phyloP scores from a whole-genome alignment of 2,797 vertebrate genomes.

The Aythya fuligula region DNA sequence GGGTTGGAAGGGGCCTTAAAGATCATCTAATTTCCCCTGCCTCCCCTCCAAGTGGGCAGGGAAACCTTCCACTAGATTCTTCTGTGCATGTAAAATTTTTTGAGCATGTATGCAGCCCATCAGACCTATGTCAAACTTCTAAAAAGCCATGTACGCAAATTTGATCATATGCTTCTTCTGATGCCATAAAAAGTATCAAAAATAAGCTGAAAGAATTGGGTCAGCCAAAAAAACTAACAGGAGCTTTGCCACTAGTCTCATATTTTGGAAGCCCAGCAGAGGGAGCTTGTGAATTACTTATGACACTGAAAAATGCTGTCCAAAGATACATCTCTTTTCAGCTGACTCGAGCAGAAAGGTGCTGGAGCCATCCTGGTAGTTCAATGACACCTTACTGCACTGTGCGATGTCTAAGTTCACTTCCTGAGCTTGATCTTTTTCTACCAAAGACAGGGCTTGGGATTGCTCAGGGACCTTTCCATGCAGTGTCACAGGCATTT shows the following conservation, averaged over 20 bases:
- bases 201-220: background rate
- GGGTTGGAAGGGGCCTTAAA: too few relatives aligned
- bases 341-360: background rate
- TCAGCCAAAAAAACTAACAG: background rate
- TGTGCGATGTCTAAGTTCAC: background rate
- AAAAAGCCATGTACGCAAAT: background rate
- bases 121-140: background rate
- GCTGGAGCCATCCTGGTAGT: background rate
- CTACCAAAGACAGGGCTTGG: background rate
- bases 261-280: conserved; percentile 68
- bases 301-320: background rate
- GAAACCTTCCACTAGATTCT: background rate
- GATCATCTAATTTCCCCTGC: too few relatives aligned
- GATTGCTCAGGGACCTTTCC: background rate
- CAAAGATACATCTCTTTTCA: background rate
- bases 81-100: background rate
- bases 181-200: background rate
- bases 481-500: background rate
- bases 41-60: too few relatives aligned
- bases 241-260: background rate
- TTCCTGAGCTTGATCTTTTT: background rate
- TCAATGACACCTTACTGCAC: background rate
- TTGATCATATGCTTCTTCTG: background rate
- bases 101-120: background rate
- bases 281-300: conserved; percentile 69